Base-by-base conservation (phyloP, 1,140 invertebrate species). In the Sweltsa coloradensis region DNA sequence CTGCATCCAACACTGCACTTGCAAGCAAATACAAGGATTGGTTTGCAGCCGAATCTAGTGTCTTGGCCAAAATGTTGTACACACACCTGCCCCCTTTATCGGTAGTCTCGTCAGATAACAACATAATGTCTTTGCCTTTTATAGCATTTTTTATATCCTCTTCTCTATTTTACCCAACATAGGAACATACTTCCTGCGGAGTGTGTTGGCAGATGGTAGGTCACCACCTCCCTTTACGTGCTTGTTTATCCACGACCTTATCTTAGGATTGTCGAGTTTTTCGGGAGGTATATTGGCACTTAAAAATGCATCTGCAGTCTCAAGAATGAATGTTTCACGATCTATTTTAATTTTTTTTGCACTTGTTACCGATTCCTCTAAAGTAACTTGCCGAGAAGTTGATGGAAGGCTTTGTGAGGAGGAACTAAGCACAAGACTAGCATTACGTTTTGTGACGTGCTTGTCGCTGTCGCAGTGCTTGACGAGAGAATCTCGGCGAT, bases 111-210 rank as follows among this genome's bases (percentile, higher is more conserved):
- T 37, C 36, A 37, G 16, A 19, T 37, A 37, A 37, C 18, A 37
- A 16, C 23, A n/a, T 4, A 37, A 37, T 11, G 18, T 16, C 16
- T 37, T 37, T 37, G 36, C 23, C 23, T 16, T 5, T 37, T 16
- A 37, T 37, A 19, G 36, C 36, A 19, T 16, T 22, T n/a, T 37
- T 37, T 19, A 37, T 37, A 37, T 37, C 36, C 7, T 37, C 16
- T 5, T 4, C 16, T 37, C 23, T 37, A 9, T 37, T 16, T 37
- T 22, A 19, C 16, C 36, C 18, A 37, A 19, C n/a, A n/a, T 37
- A 22, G 36, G 36, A 19, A 37, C n/a, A 37, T 37, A 37, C 36
- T 37, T 37, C 23, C 5, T 37, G 36, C n/a, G 36, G 16, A 37
- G 36, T 22, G 16, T 19, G 4, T 37, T 37, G 23, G 36, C 36